Conservation (phyloP, 2,888 invertebrate species). For the Tupiocoris notatus region DNA sequence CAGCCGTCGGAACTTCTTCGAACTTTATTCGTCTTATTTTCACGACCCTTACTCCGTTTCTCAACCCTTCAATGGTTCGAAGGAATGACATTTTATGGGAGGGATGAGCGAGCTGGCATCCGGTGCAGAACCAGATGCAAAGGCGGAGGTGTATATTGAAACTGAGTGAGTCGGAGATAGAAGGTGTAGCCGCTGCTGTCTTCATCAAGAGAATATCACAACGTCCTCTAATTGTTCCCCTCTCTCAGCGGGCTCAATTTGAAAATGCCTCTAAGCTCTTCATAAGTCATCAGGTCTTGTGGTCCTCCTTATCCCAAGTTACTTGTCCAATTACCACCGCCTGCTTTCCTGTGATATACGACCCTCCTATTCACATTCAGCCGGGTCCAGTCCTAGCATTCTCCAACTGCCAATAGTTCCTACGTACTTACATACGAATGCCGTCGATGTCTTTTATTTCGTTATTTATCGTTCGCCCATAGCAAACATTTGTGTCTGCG, state of each 20-base stretch:
- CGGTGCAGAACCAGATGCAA: background rate
- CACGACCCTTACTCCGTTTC: background rate
- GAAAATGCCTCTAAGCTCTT: constrained; percentile 36
- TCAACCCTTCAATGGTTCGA: background rate
- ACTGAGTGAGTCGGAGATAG: too few relatives aligned
- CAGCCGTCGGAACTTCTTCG: too few relatives aligned
- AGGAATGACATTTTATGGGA: background rate
- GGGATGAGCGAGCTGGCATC: background rate
- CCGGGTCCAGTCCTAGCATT: constrained; percentile 5
- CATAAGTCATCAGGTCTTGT: constrained; percentile 30
- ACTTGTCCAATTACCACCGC: constrained; percentile 38
- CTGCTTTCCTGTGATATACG: constrained; percentile 16
- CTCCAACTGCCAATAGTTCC: too few relatives aligned
- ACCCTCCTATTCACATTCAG: constrained; percentile 22
- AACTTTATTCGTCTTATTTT: background rate
- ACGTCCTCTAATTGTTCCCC: constrained; percentile 33
- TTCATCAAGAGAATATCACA: constrained; percentile 32
- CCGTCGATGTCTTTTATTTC: background rate
- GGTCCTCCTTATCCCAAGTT: background rate
- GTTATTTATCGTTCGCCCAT: constrained; percentile 31
- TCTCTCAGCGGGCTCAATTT: background rate
- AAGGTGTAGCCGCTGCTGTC: background rate
- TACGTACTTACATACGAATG: background rate
- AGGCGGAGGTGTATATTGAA: background rate
- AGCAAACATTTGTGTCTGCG: constrained; percentile 22